A percentile compares a stretch with the other conserved stretches of the same genome.
These are phyloP conservation scores for Arizona elegans DNA, from an alignment of 2,113 vertebrate species.

Conservation along the genomic window DNA sequence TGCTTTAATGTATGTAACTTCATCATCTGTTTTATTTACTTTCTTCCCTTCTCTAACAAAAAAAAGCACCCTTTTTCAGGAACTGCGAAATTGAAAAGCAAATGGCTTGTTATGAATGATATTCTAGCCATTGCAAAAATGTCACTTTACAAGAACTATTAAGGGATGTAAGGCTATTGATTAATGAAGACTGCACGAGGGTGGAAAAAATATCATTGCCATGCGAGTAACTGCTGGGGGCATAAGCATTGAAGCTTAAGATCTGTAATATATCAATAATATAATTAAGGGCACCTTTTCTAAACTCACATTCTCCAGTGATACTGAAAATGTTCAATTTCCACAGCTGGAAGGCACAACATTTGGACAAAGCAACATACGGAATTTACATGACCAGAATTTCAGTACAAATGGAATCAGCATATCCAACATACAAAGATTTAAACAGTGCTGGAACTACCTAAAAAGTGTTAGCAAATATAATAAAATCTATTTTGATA, in stretches of 20 bases:
- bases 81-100: fast-evolving
- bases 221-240: background rate
- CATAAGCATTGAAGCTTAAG: background rate
- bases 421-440: background rate
- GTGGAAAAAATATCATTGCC: background rate
- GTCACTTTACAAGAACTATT: background rate
- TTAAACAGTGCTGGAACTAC: background rate
- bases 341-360: background rate
- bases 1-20: slow-evolving; percentile 53
- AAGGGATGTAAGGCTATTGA: background rate
- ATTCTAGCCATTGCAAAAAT: background rate
- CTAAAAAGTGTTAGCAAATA: background rate
- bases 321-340: background rate
- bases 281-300: background rate
- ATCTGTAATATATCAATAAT: background rate
- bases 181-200: background rate
- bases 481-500: background rate
- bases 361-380: background rate
- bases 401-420: background rate
- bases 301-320: background rate
- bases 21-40: slow-evolving; percentile 63
- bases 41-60: slow-evolving; percentile 17
- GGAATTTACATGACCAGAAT: background rate
- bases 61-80: background rate
- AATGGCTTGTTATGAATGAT: fast-evolving